Conservation (phyloP, 1,140 invertebrate genomes). For the Cyphomyrmex costatus region DNA sequence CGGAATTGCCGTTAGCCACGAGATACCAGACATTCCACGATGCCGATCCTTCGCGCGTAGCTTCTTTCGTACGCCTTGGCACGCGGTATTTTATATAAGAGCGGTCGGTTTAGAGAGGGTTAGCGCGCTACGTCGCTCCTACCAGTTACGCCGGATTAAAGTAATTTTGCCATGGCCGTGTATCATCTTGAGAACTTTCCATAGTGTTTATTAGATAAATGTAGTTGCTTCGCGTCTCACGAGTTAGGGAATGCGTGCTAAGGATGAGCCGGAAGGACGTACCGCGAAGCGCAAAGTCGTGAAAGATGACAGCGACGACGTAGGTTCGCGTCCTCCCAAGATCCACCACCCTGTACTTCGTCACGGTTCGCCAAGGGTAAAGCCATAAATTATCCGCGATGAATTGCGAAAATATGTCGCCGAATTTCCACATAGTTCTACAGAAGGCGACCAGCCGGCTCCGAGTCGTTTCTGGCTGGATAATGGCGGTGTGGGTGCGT, state of each 20-base stretch:
- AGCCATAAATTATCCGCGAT: constrained; percentile 72
- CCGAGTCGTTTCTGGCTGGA: constrained; percentile 15
- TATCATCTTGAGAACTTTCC: constrained; percentile 69
- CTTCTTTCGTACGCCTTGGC: constrained; percentile 57
- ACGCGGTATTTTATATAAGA: constrained; percentile 40
- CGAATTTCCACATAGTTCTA: constrained; percentile 71
- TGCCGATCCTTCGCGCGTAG: constrained; percentile 15
- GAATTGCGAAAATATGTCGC: constrained; percentile 77
- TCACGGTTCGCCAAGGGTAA: constrained; percentile 23
- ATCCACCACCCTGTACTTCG: constrained; percentile 18
- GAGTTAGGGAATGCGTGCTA: constrained; percentile 22
- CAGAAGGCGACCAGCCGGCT: neutral
- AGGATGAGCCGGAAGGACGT: constrained; percentile 1
- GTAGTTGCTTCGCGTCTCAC: constrained; percentile 50
- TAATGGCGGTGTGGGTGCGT: constrained; percentile 23
- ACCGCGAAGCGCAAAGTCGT: constrained; percentile 31
- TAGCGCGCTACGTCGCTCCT: constrained; percentile 8
- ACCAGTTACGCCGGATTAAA: constrained; percentile 64
- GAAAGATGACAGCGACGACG: constrained; percentile 41
- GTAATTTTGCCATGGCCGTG: constrained; percentile 71
- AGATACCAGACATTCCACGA: constrained; percentile 51
- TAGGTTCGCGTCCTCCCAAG: constrained; percentile 16
- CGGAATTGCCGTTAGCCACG: constrained; percentile 51
- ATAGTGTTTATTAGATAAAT: constrained; percentile 77
- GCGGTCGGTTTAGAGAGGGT: constrained; percentile 11